phyloP scores from a whole-genome alignment of 2,797 vertebrate species.

The Anguilla pacifica region DNA sequence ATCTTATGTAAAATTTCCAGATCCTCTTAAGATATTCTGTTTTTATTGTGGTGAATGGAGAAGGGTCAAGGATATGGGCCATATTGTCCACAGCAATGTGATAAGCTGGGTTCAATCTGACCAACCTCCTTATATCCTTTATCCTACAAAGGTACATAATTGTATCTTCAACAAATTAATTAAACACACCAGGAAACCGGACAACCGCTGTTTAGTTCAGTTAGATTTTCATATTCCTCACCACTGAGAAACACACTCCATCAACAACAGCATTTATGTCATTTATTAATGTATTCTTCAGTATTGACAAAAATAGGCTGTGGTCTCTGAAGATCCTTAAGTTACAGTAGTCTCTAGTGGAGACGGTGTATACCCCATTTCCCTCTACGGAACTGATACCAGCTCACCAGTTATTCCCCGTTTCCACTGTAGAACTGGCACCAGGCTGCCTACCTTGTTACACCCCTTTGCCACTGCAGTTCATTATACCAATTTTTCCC shows the following conservation, averaged over 20 bases:
- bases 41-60: not conserved
- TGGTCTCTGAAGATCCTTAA: constrained; percentile 15
- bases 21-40: not conserved
- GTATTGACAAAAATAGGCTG: not conserved
- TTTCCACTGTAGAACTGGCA: not conserved
- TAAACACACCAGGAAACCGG: no score
- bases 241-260: no score
- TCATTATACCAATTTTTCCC: no score
- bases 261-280: no score
- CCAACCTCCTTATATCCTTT: not conserved
- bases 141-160: not conserved
- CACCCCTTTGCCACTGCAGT: no score
- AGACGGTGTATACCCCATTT: not conserved
- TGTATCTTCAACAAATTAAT: not conserved
- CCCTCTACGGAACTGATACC: not conserved
- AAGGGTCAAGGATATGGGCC: not conserved
- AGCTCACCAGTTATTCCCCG: not conserved
- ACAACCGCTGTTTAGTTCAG: no score
- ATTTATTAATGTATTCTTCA: not conserved
- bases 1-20: not conserved
- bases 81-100: not conserved
- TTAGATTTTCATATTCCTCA: no score
- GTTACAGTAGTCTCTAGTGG: not conserved
- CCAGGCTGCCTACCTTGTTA: not conserved
- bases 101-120: not conserved